Percentiles rank a stretch among this genome's conserved stretches.
Evolutionary conservation across 2,888 invertebrate species (phyloP).

Genomic region (Leptinotarsa haldemani): DNA sequence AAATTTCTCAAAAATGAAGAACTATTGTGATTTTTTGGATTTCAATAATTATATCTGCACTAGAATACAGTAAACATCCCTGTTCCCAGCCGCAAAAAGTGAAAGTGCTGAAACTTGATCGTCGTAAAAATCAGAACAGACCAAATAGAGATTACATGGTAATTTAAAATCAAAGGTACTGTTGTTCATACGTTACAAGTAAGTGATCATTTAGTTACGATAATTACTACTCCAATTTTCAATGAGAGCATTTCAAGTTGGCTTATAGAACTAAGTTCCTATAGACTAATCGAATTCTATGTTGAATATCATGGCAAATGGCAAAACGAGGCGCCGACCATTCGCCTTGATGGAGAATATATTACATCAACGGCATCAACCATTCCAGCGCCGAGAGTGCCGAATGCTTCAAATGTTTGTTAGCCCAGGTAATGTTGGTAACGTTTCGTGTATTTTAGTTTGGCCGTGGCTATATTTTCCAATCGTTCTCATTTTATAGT

Average conservation of each 20-base stretch:
- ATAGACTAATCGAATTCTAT: neutral
- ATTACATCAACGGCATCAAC: constrained; percentile 17
- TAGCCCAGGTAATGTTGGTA: constrained; percentile 9
- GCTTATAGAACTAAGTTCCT: neutral
- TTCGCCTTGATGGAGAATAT: constrained; percentile 16
- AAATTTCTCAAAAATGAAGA: too few relatives aligned
- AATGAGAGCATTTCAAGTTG: neutral
- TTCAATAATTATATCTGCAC: too few relatives aligned
- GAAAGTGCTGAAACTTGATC: too few relatives aligned
- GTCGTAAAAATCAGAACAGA: too few relatives aligned
- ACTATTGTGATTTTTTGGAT: too few relatives aligned
- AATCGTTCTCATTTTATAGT: neutral
- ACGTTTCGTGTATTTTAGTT: neutral
- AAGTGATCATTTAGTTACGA: too few relatives aligned
- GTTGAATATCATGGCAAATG: constrained; percentile 10
- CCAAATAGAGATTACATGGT: too few relatives aligned
- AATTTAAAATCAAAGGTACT: too few relatives aligned
- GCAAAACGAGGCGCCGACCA: constrained; percentile 8
- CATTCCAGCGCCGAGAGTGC: constrained; percentile 5
- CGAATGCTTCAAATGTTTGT: constrained; percentile 3
- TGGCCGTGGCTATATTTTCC: neutral
- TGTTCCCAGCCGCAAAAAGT: too few relatives aligned
- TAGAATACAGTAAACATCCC: too few relatives aligned
- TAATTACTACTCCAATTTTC: too few relatives aligned
- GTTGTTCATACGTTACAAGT: too few relatives aligned